A percentile compares a stretch with the other conserved stretches of the same genome.
These are phyloP conservation scores for Monopterus albus DNA, from an alignment of 2,113 vertebrate species.

Conservation along the genomic window DNA sequence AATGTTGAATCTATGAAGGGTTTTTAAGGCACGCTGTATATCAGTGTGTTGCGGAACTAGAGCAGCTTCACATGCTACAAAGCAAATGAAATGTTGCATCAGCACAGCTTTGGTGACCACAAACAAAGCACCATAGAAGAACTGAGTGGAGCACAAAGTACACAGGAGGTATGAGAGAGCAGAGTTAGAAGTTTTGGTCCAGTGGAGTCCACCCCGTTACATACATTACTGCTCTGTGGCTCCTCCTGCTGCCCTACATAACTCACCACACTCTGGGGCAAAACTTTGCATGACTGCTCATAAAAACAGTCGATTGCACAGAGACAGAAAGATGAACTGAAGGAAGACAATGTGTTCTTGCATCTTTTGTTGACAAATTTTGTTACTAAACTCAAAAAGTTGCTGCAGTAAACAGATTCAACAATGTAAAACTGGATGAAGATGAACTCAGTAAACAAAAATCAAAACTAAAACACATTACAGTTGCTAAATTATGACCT, in stretches of 20 bases:
- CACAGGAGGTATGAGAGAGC: neutral
- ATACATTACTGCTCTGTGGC: slow-evolving; percentile 65
- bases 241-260: slow-evolving; percentile 79
- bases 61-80: neutral
- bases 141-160: neutral
- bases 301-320: neutral
- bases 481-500: neutral
- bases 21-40: neutral
- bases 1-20: neutral
- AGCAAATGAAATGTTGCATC: slow-evolving; percentile 6
- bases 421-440: neutral
- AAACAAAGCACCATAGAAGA: neutral
- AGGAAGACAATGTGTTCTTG: too few species aligned
- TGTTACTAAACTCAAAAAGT: neutral
- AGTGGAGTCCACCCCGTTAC: neutral
- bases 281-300: neutral
- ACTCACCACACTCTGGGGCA: slow-evolving; percentile 70
- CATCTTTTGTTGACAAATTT: neutral
- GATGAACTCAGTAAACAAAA: neutral
- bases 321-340: neutral
- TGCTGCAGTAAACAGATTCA: neutral
- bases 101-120: neutral
- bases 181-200: slow-evolving; percentile 19
- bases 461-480: too few species aligned
- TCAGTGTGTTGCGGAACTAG: neutral